Percentiles rank a stretch among this genome's conserved stretches.
Evolutionary conservation across 2,888 invertebrate genomes (phyloP).

Genomic region (Ectropis crepuscularia): DNA sequence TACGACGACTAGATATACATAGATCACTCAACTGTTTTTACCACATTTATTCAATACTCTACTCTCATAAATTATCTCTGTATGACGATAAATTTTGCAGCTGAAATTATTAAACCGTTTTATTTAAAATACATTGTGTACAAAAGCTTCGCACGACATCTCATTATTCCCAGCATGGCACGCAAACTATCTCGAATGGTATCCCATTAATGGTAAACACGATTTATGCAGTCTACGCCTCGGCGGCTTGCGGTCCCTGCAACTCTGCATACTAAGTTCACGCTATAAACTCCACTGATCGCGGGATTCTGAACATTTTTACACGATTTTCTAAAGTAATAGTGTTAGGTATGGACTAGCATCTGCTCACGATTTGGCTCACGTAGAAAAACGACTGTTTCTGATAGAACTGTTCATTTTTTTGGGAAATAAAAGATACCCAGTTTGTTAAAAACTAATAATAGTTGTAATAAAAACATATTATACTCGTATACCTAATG

Average conservation of each 20-base stretch:
- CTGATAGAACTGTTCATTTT: too few relatives aligned
- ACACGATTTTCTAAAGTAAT: background rate
- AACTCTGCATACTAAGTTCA: slow-evolving; percentile 17
- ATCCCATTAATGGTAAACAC: slow-evolving; percentile 22
- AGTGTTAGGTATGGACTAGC: background rate
- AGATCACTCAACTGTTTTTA: too few relatives aligned
- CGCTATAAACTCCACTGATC: slow-evolving; percentile 6
- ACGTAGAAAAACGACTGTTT: too few relatives aligned
- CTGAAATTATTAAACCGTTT: background rate
- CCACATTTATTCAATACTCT: too few relatives aligned
- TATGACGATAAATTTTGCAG: too few relatives aligned
- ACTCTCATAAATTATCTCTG: too few relatives aligned
- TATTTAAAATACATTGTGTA: slow-evolving; percentile 4
- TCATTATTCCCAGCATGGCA: slow-evolving; percentile 20
- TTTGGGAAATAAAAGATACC: too few relatives aligned
- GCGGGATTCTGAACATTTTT: slow-evolving; percentile 2
- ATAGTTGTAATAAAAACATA: too few relatives aligned
- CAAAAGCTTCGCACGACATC: slow-evolving; percentile 7
- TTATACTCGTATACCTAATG: too few relatives aligned
- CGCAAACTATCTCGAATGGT: slow-evolving; percentile 18
- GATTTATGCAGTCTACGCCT: slow-evolving; percentile 19
- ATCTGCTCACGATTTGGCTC: background rate
- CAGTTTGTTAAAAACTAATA: too few relatives aligned
- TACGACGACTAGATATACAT: too few relatives aligned
- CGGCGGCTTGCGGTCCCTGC: slow-evolving; percentile 17